A percentile compares a stretch with the other conserved stretches of the same genome.
Evolutionary conservation across 2,113 vertebrate species (phyloP).

Genomic region (Pelecanoides urinatrix): DNA sequence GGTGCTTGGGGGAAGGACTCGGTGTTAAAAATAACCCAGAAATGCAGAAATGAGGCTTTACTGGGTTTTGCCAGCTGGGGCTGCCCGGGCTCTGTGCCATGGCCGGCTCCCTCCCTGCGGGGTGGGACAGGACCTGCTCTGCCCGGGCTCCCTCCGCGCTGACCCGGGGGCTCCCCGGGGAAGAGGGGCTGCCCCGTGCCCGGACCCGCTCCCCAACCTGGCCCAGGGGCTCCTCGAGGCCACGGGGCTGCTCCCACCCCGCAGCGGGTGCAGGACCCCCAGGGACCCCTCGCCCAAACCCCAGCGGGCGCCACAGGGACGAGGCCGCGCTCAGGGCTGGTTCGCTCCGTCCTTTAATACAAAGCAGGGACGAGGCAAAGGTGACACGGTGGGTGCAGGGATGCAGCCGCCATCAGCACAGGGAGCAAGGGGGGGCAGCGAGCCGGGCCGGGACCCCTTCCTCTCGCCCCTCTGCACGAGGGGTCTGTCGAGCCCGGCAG

Average conservation of each 20-base stretch:
- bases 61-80: not conserved
- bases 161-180: not conserved
- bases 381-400: fast-evolving
- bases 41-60: not conserved
- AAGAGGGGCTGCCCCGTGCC: not conserved
- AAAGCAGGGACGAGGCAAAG: fast-evolving
- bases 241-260: not conserved
- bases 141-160: not conserved
- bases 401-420: fast-evolving
- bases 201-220: not conserved
- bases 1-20: not conserved
- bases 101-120: not conserved
- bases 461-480: not conserved
- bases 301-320: not conserved
- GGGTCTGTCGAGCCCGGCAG: not conserved
- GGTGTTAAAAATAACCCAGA: not conserved
- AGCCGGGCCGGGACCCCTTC: not conserved
- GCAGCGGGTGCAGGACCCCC: not conserved
- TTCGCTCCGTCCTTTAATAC: not conserved
- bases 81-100: not conserved
- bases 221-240: not conserved
- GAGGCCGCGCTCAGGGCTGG: not conserved
- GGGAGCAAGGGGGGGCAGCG: not conserved
- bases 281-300: not conserved
- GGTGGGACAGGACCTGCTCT: not conserved